Evolutionary conservation across 2,797 vertebrate species (phyloP), one percentile per base, ranked within the genome.

Genomic region (Microctenopoma lineatum): DNA sequence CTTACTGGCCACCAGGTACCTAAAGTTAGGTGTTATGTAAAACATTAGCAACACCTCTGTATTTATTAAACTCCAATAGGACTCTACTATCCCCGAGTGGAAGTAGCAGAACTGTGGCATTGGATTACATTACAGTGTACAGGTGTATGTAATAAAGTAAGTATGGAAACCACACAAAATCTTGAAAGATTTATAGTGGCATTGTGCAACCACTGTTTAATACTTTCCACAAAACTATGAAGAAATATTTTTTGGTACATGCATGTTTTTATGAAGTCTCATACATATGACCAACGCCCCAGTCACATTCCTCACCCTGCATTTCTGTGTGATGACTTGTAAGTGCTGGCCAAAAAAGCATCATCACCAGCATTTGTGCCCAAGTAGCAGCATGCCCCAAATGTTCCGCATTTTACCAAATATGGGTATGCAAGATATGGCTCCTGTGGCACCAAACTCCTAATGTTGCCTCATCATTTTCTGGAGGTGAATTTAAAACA

Each of bases 361-460:
- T 70, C 70, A 77, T 61, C 71, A 62, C 50, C n/a, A 45, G 29
- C 58, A 44, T 82, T 83, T 80, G 59, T 73, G 66, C 57, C 84
- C 77, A 80, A 76, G 82, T 76, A 70, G 66, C 65, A 75, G 46
- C 88, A 88, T 70, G 87, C 74, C 77, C 69, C 14, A 38, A 74
- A 13, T 58, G 36, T 16, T 66, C 26, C 34, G 70, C 32, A 5
- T 67, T 73, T 73, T 41, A 73, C 77, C 73, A 85, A 76, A 87
- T 75, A 70, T 7, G 16, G 77, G 38, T 68, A 73, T 70, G 46
- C 7, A 16, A 55, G 65, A 54, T 38, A 72, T 56, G 4, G 46
- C 52, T 57, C 58, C 14, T 44, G 55, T 59, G n/a, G 10, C 41
- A 34, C 74, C 21, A 21, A 21, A 21, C 21, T 21, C 4, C 25